phyloP scores from a whole-genome alignment of 2,888 invertebrate genomes.

The Coelogynopora nodosa region DNA sequence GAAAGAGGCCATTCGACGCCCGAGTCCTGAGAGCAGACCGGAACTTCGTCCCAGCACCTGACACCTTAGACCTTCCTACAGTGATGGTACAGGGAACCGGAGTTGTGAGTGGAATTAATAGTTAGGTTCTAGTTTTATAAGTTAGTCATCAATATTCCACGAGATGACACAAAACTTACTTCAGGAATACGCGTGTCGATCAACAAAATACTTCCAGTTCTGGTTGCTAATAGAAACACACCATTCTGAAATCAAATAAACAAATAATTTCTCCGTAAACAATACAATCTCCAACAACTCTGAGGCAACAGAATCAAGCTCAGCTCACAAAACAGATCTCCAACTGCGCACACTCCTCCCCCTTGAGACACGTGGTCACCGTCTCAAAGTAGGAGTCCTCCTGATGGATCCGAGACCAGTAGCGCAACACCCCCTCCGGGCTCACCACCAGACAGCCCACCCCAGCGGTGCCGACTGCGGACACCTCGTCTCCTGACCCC shows the following conservation, averaged over 20 bases:
- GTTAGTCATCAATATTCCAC: neutral
- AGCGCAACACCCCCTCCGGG: slow-evolving; percentile 5
- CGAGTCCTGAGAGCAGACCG: neutral
- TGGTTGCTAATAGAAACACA: neutral
- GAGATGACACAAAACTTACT: too few relatives aligned
- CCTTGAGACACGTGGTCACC: neutral
- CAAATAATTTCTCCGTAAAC: neutral
- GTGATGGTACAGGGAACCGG: neutral
- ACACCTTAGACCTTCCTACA: neutral
- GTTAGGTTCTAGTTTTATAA: too few relatives aligned
- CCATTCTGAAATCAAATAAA: neutral
- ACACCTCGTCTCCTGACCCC: neutral
- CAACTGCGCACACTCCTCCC: slow-evolving; percentile 22
- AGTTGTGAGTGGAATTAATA: too few relatives aligned
- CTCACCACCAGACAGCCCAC: neutral
- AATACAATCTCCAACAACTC: neutral
- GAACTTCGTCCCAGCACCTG: neutral
- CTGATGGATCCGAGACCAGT: neutral
- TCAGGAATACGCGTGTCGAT: neutral
- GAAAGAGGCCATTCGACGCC: slow-evolving; percentile 5
- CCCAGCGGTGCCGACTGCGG: neutral
- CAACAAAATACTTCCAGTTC: neutral
- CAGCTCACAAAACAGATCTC: neutral
- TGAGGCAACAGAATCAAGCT: neutral
- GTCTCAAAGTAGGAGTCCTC: neutral